Evolutionary conservation across 2,888 invertebrate genomes (phyloP), one percentile per base, ranked within the genome.

Genomic region (Diaphora mendica): DNA sequence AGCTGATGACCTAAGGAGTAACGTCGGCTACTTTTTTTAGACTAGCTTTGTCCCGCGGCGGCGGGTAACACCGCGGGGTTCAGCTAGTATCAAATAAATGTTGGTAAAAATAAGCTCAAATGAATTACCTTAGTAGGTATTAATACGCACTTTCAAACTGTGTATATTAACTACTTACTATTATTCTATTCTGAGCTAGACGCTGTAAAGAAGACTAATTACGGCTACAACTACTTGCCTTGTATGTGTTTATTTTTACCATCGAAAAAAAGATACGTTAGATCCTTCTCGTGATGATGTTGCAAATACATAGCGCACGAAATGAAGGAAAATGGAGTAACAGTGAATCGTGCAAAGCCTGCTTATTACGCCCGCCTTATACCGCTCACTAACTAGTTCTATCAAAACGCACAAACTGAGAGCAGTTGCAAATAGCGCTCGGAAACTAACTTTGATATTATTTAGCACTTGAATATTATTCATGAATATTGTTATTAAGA

Each of bases 291-390:
- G 68, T 69, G 69, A 76, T 82, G 80, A 76, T 75, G 71, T 76
- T 75, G 77, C 73, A 76, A 76, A 77, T 78, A 73, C 71, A 75
- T 76, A 72, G 73, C 72, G 39, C 48, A 78, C 78, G 75, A 74
- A 82, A 82, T 78, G 72, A 82, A 77, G 74, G 71, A 81, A 76
- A 82, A 77, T 72, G 71, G 64, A 64, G 75, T 73, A 71, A 77
- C 70, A 68, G 75, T 67, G 78, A 70, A 75, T 73, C 74, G 78
- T 78, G 80, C 71, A 74, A 69, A 73, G 73, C 74, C 77, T 78
- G 72, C 79, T 79, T 80, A 77, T 80, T 77, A 77, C 74, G 30
- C 44, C 75, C 65, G 72, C 68, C 72, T 72, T 79, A 75, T 80
- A 78, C 42, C 59, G 68, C 35, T 68, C 65, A 71, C 72, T 76